phyloP scores from a whole-genome alignment of 2,797 vertebrate genomes.

The Gymnopithys bicolor region DNA sequence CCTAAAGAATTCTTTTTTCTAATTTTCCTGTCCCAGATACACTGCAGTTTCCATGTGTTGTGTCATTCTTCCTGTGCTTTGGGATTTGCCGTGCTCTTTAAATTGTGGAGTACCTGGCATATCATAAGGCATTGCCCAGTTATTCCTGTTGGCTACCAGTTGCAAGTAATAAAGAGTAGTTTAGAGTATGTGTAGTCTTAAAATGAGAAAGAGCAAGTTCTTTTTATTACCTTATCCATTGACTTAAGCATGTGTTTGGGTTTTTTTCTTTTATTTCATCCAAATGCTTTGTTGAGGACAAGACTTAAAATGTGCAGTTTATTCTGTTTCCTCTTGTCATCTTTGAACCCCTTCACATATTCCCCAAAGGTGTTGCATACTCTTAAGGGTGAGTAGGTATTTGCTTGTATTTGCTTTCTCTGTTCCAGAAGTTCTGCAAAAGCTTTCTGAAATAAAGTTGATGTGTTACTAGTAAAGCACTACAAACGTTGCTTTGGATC shows the following conservation, averaged over 20 bases:
- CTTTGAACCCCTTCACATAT: not conserved
- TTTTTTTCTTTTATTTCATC: not conserved
- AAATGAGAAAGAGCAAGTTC: not conserved
- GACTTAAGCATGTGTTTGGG: not conserved
- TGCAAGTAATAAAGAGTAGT: not conserved
- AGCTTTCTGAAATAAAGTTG: not conserved
- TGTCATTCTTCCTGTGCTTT: not conserved
- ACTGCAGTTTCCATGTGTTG: not conserved
- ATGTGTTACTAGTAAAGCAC: not conserved
- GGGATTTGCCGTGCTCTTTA: not conserved
- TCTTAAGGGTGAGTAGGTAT: rapidly evolving
- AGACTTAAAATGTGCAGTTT: not conserved
- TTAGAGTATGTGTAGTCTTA: not conserved
- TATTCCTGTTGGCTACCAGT: not conserved
- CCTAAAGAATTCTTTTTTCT: not conserved
- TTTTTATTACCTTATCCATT: not conserved
- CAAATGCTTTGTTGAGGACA: not conserved
- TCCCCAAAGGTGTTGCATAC: not conserved
- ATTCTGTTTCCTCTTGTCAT: not conserved
- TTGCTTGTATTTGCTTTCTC: not conserved
- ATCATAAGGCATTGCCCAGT: not conserved
- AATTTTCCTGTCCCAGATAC: not conserved
- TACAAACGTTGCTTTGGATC: not conserved
- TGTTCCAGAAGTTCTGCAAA: not conserved
- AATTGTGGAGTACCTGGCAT: not conserved